phyloP scores from a whole-genome alignment of 2,113 vertebrate species.

The Silurus meridionalis region DNA sequence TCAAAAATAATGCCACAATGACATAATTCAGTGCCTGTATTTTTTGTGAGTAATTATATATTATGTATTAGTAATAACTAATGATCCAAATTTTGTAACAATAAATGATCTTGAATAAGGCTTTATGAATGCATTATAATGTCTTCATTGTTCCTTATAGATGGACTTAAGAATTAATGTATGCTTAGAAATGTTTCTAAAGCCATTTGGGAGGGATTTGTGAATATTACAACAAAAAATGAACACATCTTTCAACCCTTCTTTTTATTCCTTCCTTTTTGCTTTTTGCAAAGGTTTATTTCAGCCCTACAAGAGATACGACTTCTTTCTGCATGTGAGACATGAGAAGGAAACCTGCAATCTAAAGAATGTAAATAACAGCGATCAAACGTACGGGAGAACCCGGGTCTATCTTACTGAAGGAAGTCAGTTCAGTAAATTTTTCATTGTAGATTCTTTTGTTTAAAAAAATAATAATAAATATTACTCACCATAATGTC shows the following conservation, averaged over 20 bases:
- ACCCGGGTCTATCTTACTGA: slow-evolving; percentile 68
- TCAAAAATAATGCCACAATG: not conserved
- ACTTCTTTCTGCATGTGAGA: slow-evolving; percentile 64
- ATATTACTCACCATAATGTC: not conserved
- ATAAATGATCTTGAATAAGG: not conserved
- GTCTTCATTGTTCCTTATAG: not conserved
- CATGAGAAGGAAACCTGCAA: slow-evolving; percentile 65
- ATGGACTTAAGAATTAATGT: not conserved
- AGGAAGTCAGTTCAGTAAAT: slow-evolving; percentile 72
- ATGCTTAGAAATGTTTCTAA: not conserved
- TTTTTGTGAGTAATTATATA: not conserved
- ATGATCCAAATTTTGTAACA: not conserved
- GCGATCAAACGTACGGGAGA: slow-evolving; percentile 70
- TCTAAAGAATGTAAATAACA: slow-evolving; percentile 64
- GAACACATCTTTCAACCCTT: not conserved
- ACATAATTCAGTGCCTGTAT: not conserved
- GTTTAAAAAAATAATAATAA: too few relatives aligned
- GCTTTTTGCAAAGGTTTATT: slow-evolving; percentile 58
- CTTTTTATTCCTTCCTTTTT: not conserved
- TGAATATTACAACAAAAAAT: not conserved
- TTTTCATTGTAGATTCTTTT: too few relatives aligned
- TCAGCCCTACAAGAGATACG: slow-evolving; percentile 70
- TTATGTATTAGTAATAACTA: not conserved
- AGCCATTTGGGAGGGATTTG: not conserved
- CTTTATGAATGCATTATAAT: not conserved